phyloP scores from a whole-genome alignment of 2,113 vertebrate species.

The Ciconia stormi region DNA sequence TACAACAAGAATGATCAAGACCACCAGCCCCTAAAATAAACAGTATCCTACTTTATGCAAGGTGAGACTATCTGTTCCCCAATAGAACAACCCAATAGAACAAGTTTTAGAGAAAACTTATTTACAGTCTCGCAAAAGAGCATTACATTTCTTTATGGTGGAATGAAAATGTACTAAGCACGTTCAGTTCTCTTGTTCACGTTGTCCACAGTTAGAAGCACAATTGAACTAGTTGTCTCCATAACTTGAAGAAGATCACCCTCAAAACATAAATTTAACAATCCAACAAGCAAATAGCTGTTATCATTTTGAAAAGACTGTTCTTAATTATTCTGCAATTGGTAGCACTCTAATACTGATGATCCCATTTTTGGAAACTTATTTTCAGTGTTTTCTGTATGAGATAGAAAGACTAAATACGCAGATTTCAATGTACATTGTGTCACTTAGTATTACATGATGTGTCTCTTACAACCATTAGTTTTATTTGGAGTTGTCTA shows the following conservation, averaged over 20 bases:
- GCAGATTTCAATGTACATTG: not conserved
- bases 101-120: not conserved
- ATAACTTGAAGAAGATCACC: not conserved
- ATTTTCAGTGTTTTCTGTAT: not conserved
- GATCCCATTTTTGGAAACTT: not conserved
- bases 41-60: not conserved
- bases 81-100: not conserved
- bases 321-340: not conserved
- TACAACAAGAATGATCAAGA: not conserved
- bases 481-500: not conserved
- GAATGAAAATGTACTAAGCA: not conserved
- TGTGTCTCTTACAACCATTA: not conserved
- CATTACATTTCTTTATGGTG: not conserved
- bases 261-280: not conserved
- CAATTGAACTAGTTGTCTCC: not conserved
- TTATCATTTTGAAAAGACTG: not conserved
- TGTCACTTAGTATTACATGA: not conserved
- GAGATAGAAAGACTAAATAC: not conserved
- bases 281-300: not conserved
- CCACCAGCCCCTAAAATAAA: not conserved
- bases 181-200: not conserved
- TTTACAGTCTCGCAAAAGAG: not conserved
- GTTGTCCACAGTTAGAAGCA: not conserved
- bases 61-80: not conserved
- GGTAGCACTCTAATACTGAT: not conserved